Base-by-base conservation (phyloP, 23 tunicate genomes). In the Trididemnum nubilum region DNA sequence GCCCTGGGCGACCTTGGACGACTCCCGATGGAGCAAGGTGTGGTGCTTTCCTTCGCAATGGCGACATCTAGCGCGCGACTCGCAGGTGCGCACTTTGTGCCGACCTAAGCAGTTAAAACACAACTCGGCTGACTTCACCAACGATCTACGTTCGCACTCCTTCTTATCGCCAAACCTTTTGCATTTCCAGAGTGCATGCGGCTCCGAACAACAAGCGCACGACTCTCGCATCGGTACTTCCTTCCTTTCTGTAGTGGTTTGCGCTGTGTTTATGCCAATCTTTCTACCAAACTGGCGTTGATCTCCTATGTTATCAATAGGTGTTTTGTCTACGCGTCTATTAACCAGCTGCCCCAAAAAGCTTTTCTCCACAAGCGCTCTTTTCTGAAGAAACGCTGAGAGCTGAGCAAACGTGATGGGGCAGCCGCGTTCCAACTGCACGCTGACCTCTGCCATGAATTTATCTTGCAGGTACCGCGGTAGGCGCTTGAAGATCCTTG, bases 171-270 rank as follows among this genome's bases (percentile, higher is more conserved):
- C 4, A 61, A 21, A 61, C 26, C 26, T 61, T 12, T 61, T 26
- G 54, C 67, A 61, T 26, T 25, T 61, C 67, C 67, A 61, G 25
- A 61, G 4, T 22, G 67, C 67, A 61, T 61, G 67, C 26, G 27
- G 29, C 67, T 4, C 21, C n/a, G 67, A 61, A 61, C 67, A 61
- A 61, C 27, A 61, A n/a, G n/a, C 27, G n/a, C 29, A 61, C 29
- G 27, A n/a, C n/a, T n/a, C n/a, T n/a, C n/a, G n/a, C n/a, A n/a
- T n/a, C n/a, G n/a, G n/a, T n/a, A n/a, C n/a, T n/a, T 49, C 15
- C 18, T 12, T 9, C 12, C 57, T 49, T n/a, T 9, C n/a, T n/a
- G n/a, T n/a, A n/a, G n/a, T n/a, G n/a, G n/a, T n/a, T n/a, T n/a
- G n/a, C n/a, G n/a, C n/a, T n/a, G n/a, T n/a, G n/a, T n/a, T n/a